phyloP scores from a whole-genome alignment of 1,140 invertebrate genomes.

The Pseudomyrmex cubaensis region DNA sequence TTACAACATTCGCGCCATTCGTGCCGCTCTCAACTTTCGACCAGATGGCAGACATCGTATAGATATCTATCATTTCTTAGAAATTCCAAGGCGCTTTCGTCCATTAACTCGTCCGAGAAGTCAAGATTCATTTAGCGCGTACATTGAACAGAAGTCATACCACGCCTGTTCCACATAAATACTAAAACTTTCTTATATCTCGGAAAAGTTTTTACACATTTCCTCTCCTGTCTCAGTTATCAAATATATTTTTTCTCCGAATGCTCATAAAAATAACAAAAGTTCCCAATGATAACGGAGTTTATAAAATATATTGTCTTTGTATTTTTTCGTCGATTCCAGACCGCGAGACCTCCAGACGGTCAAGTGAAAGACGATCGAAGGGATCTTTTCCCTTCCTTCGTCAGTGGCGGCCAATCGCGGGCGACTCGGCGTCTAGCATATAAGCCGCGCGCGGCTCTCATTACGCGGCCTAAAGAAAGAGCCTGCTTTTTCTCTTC shows the following conservation, averaged over 20 bases:
- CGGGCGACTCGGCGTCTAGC: neutral
- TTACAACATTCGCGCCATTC: no score
- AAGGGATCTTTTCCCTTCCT: conserved; percentile 38
- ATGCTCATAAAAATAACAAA: conserved; percentile 28
- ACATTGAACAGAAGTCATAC: neutral
- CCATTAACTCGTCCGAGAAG: conserved; percentile 3
- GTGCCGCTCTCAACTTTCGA: neutral
- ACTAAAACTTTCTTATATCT: conserved; percentile 13
- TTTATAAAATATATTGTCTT: conserved; percentile 18
- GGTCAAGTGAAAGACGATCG: conserved; percentile 43
- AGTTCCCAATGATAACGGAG: conserved; percentile 25
- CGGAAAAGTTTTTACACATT: conserved; percentile 13
- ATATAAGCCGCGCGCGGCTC: conserved; percentile 51
- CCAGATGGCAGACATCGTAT: neutral
- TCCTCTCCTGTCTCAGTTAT: conserved; percentile 9
- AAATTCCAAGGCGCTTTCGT: neutral
- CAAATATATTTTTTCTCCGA: conserved; percentile 13
- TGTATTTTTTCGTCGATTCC: conserved; percentile 3
- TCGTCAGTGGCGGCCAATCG: conserved; percentile 48
- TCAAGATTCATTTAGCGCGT: conserved; percentile 13
- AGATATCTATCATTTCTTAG: neutral
- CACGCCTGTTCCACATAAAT: neutral
- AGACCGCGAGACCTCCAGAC: conserved; percentile 2
- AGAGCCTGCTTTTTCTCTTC: conserved; percentile 58
- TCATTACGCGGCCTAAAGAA: conserved; percentile 72